Evolutionary conservation across 1,140 invertebrate species (phyloP).

Genomic region (Solen grandis): DNA sequence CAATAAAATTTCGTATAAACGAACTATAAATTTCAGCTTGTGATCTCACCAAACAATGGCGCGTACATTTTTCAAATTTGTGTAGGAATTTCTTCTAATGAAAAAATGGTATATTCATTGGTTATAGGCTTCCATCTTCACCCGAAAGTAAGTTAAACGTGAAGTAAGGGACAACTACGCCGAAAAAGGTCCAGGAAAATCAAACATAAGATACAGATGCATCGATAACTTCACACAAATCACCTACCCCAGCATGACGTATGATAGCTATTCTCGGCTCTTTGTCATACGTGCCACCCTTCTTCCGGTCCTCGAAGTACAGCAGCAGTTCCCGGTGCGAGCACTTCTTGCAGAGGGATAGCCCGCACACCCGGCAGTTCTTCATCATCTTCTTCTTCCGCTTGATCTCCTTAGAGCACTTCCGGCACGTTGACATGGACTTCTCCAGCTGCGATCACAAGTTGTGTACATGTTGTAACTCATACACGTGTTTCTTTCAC

Average conservation of each 20-base stretch:
- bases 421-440: conserved; percentile 3
- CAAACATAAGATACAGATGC: neutral
- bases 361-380: conserved; percentile 25
- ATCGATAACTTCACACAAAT: neutral
- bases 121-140: too few relatives aligned
- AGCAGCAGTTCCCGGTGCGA: conserved; percentile 12
- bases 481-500: too few relatives aligned
- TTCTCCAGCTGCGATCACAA: conserved; percentile 7
- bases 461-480: too few relatives aligned
- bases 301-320: neutral
- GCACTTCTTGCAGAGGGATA: conserved; percentile 5
- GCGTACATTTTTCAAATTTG: too few relatives aligned
- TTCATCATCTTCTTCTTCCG: conserved; percentile 22
- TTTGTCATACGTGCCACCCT: neutral
- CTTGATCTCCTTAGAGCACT: neutral
- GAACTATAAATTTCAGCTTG: too few relatives aligned
- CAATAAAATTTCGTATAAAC: too few relatives aligned
- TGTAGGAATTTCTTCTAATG: too few relatives aligned
- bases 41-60: too few relatives aligned
- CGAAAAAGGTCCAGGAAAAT: neutral
- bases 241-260: neutral
- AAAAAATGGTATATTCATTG: too few relatives aligned
- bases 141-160: too few relatives aligned
- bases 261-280: neutral
- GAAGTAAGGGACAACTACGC: too few relatives aligned